These are phyloP conservation scores for Macrophya annulata DNA, from an alignment of 2,888 invertebrate genomes.

Conservation along the genomic window DNA sequence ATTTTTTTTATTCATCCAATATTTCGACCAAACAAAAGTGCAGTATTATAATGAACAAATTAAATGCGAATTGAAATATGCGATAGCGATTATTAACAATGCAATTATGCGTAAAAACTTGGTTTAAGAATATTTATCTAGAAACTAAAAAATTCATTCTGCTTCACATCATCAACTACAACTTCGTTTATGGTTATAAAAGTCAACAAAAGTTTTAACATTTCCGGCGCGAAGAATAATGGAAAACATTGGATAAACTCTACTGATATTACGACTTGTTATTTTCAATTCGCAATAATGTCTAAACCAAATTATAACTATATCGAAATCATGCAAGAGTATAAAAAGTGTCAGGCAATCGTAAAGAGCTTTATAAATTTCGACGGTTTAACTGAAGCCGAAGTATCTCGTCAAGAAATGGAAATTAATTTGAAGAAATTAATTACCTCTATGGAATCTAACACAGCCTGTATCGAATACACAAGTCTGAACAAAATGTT, in stretches of 20 bases:
- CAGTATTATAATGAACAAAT: neutral
- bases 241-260: neutral
- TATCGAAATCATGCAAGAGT: conserved; percentile 14
- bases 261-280: conserved; percentile 1
- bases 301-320: neutral
- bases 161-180: neutral
- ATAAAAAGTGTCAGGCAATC: neutral
- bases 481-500: conserved; percentile 70
- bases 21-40: neutral
- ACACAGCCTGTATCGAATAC: conserved; percentile 66
- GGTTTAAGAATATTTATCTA: neutral
- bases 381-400: neutral
- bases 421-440: conserved; percentile 20
- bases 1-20: neutral
- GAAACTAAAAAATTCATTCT: neutral
- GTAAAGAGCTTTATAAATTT: conserved; percentile 11
- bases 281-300: neutral
- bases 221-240: conserved; percentile 10
- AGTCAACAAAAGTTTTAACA: conserved; percentile 5
- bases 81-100: neutral
- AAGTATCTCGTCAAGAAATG: neutral
- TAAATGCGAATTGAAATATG: neutral
- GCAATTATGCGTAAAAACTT: neutral
- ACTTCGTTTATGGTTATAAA: neutral
- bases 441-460: conserved; percentile 22